Base-by-base conservation (phyloP, 2,797 vertebrate species). In the Saxicola maurus region DNA sequence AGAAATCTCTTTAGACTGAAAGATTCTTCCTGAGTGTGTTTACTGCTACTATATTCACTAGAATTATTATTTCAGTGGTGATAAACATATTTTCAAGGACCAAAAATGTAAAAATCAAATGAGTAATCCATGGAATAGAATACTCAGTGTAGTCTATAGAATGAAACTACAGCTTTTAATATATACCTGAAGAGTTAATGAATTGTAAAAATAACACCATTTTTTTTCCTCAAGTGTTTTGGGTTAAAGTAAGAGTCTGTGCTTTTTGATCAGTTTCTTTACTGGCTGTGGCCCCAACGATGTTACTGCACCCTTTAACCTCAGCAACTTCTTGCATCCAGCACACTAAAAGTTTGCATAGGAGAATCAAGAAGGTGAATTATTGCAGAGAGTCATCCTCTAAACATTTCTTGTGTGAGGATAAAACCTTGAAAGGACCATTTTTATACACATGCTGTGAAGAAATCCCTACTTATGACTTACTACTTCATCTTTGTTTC, bases 391-490 rank as follows among this genome's bases (percentile, higher is more conserved):
- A 12, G 17, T 64, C 35, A 25, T 15, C 18, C 40, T 71, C 64
- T n/a, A 48, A 76, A 61, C 5, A 31, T 14, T 77, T 52, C 35
- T 74, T n/a, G 4, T 49, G 23, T 38, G 28, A 76, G 37, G 20
- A 68, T 37, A 66, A 45, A 80, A 60, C 40, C 59, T 65, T 59
- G 52, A 62, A 87, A 83, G 18, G 19, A 55, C 52, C 33, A 56
- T 25, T 86, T 72, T 71, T 57, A 11, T 21, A 20, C 13, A n/a
- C 0, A 2, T 76, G 33, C 23, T 86, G 31, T 27, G 48, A 43
- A 56, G 33, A 11, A 75, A 69, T 37, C 33, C 37, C 52, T 69
- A 0, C 15, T 56, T 42, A 25, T 0, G 3, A 56, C 13, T 60
- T 49, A 49, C 23, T 10, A 51, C 7, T 5, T 75, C 73, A 45